Conservation (phyloP, 2,797 vertebrate genomes). For the Cossypha polioptera region DNA sequence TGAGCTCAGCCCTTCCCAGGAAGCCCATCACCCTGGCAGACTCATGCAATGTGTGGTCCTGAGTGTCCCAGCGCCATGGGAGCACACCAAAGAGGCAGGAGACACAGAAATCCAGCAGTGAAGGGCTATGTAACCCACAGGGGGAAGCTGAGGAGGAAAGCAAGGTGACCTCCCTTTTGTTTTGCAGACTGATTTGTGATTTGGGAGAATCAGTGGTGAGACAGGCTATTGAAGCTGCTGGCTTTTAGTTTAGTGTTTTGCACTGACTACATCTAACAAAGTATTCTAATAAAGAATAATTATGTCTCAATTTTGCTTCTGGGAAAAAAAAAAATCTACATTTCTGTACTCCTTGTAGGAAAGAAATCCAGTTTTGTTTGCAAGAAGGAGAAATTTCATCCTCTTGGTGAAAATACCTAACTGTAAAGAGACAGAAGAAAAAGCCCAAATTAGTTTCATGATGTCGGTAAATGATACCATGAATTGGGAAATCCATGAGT, state of each 20-base stretch:
- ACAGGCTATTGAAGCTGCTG: background rate
- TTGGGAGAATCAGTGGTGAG: background rate
- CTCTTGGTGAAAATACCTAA: background rate
- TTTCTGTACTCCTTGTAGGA: constrained; percentile 17
- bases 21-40: background rate
- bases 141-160: fast-evolving
- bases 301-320: background rate
- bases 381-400: constrained; percentile 30
- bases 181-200: background rate
- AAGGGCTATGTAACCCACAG: background rate
- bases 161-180: background rate
- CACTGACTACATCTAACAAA: background rate
- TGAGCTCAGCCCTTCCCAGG: background rate
- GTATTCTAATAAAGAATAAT: background rate
- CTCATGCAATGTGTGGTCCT: fast-evolving
- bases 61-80: background rate
- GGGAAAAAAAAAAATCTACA: background rate
- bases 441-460: constrained; percentile 36
- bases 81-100: fast-evolving
- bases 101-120: background rate
- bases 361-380: constrained; percentile 5
- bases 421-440: constrained; percentile 40
- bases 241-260: background rate
- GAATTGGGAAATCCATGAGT: constrained; percentile 38
- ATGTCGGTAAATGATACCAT: constrained; percentile 30